Evolutionary conservation across 2,113 vertebrate genomes (phyloP).

Genomic region (Lethenteron reissneri): DNA sequence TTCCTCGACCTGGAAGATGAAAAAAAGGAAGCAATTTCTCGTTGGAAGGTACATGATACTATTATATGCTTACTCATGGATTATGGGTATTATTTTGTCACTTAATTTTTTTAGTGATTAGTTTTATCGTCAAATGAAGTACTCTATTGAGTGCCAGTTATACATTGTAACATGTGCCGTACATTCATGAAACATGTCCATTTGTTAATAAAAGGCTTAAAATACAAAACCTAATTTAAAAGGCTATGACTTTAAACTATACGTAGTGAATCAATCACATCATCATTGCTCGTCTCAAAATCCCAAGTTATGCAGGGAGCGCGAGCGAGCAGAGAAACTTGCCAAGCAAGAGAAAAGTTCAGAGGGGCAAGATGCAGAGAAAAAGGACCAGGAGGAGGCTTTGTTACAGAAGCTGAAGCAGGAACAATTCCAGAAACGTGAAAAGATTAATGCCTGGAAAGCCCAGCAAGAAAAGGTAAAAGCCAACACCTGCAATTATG

Average conservation of each 20-base stretch:
- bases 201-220: neutral
- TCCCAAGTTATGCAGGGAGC: conserved; percentile 17
- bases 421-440: conserved; percentile 24
- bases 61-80: neutral
- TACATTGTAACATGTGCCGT: neutral
- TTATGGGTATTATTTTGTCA: neutral
- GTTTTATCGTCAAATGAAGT: neutral
- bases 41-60: conserved; percentile 1
- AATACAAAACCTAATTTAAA: conserved; percentile 5
- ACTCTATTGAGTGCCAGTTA: neutral
- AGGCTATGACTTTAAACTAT: neutral
- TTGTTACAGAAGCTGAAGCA: conserved; percentile 27
- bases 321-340: conserved; percentile 23
- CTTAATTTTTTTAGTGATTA: neutral
- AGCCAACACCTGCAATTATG: conserved; percentile 10
- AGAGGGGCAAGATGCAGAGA: conserved; percentile 15
- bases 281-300: conserved; percentile 6
- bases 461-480: conserved; percentile 26
- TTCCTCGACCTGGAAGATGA: conserved; percentile 40
- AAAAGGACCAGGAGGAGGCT: conserved; percentile 16
- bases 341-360: conserved; percentile 28
- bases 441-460: conserved; percentile 34
- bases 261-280: neutral
- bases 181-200: neutral
- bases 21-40: conserved; percentile 49